Evolutionary conservation across 1,140 invertebrate species (phyloP), one percentile per base, ranked within the genome.

Genomic region (Leptinotarsa texana): DNA sequence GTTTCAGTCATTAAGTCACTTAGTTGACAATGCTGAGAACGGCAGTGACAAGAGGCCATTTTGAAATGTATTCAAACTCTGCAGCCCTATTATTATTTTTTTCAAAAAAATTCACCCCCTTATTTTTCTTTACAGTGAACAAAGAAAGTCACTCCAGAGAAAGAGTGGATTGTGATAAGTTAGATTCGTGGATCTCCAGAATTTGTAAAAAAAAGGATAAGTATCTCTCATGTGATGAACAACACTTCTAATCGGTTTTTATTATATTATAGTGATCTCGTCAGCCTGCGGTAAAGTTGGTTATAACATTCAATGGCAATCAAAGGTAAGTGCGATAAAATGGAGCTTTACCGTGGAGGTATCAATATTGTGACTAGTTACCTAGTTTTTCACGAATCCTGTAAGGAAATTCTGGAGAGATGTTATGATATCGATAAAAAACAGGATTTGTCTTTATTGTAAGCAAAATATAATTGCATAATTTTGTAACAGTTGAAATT

Each of bases 121-220:
- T 15, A 48, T 42, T 70, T 70, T 70, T 68, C 66, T 70, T 70
- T 70, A 47, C 49, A 70, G 69, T 70, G 69, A 70, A 13, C 13
- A 47, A 68, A n/a, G 24, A 42, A 47, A 42, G 33, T 68, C 66
- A 68, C 42, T 42, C 4, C n/a, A 47, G 42, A 15, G 42, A 66
- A 42, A 13, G 66, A 68, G n/a, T 68, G 13, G 66, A 65, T 65
- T 15, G 17, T 21, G 13, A 24, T 65, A 65, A 13, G 24, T 65
- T 15, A 27, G 21, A 24, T 65, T 24, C 63, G 24, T 24, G 21
- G 63, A 15, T 68, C n/a, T 42, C 33, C 24, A 18, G 17, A 8
- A n/a, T n/a, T 42, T 18, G 66, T 42, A 68, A 42, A 70, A 21
- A 47, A 69, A n/a, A 70, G 69, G 69, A 49, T 70, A 70, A 70